A percentile compares a stretch with the other conserved stretches of the same genome.
Conservation (phyloP, 2,888 invertebrate genomes). For the Cataglyphis altisquamis region DNA sequence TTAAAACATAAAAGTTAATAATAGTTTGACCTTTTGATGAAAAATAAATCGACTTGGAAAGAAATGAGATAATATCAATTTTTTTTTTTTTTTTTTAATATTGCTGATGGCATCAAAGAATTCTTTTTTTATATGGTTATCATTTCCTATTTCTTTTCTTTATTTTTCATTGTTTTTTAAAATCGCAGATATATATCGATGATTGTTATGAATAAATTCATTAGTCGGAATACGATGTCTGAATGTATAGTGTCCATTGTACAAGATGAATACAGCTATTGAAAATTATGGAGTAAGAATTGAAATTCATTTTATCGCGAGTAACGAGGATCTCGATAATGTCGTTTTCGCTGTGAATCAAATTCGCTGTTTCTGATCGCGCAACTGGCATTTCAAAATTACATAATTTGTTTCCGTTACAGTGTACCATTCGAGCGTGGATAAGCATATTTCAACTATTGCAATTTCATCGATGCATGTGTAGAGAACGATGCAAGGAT, state of each 20-base stretch:
- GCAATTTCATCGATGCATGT: not conserved
- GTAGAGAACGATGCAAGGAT: conserved; percentile 11
- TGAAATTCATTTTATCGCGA: conserved; percentile 17
- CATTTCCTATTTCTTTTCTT: not conserved
- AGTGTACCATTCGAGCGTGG: not conserved
- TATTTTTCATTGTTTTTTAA: conserved; percentile 16
- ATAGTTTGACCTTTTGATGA: not conserved
- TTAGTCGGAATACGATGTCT: not conserved
- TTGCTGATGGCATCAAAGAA: not conserved
- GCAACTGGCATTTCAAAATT: not conserved
- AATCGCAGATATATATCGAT: conserved; percentile 23
- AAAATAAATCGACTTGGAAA: conserved; percentile 16
- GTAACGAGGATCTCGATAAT: conserved; percentile 24
- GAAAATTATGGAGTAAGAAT: conserved; percentile 30
- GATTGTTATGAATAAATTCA: conserved; percentile 17
- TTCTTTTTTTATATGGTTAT: conserved; percentile 6
- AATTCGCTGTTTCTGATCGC: conserved; percentile 19
- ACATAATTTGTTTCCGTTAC: not conserved
- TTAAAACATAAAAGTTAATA: not conserved
- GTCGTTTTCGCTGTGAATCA: conserved; percentile 26
- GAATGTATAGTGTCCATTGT: conserved; percentile 31
- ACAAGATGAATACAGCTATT: conserved; percentile 23
- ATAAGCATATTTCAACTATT: conserved; percentile 26
- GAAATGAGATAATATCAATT: not conserved
- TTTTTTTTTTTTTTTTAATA: too few species aligned